These are phyloP conservation scores for Spodoptera exigua DNA, from an alignment of 2,888 invertebrate genomes.

Conservation along the genomic window DNA sequence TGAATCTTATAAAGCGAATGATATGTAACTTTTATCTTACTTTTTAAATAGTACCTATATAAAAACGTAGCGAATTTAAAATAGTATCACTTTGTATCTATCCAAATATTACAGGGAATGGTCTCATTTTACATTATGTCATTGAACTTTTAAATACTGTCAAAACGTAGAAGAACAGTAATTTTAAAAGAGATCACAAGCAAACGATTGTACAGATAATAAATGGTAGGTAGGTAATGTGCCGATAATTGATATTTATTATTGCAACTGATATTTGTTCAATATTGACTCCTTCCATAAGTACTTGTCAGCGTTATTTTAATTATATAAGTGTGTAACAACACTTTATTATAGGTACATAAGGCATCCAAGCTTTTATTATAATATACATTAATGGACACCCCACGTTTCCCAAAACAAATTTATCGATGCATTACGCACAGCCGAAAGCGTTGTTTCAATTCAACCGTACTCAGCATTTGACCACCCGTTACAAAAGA, in stretches of 20 bases:
- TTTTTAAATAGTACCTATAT: constrained; percentile 73
- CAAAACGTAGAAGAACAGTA: constrained; percentile 41
- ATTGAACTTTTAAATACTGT: constrained; percentile 42
- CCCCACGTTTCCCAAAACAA: constrained; percentile 27
- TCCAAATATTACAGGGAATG: constrained; percentile 68
- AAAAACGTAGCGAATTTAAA: constrained; percentile 72
- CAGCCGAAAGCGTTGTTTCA: constrained; percentile 52
- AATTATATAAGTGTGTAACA: constrained; percentile 10
- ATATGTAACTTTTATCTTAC: constrained; percentile 86
- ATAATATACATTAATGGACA: constrained; percentile 51
- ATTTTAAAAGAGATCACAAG: constrained; percentile 45
- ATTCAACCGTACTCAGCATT: constrained; percentile 41
- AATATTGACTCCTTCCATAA: constrained; percentile 7
- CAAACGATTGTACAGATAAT: constrained; percentile 30
- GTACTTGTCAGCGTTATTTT: constrained; percentile 11
- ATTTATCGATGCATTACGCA: constrained; percentile 52
- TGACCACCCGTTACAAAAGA: constrained; percentile 58
- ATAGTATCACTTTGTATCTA: constrained; percentile 76
- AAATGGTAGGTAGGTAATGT: constrained; percentile 17
- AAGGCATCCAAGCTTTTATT: constrained; percentile 52
- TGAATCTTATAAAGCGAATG: constrained; percentile 88
- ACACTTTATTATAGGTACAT: constrained; percentile 42
- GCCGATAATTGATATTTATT: constrained; percentile 22
- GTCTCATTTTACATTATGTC: constrained; percentile 57
- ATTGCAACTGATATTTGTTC: constrained; percentile 16